A percentile compares a stretch with the other conserved stretches of the same genome.
Evolutionary conservation across 2,888 invertebrate species (phyloP).

Genomic region (Apamea anceps): DNA sequence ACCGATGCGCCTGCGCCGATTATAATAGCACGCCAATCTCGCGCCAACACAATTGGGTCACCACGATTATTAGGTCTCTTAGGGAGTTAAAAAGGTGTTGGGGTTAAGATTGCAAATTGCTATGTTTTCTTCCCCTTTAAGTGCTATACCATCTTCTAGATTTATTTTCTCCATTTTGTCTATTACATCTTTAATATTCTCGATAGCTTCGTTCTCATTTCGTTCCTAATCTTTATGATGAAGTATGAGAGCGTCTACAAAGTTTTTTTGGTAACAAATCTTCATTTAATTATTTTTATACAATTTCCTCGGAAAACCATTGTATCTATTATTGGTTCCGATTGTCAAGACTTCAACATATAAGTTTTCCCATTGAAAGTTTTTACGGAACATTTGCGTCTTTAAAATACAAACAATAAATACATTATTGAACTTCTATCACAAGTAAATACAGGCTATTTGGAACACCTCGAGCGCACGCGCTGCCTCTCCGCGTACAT

Average conservation of each 20-base stretch:
- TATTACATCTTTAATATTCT: neutral
- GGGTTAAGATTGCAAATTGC: slow-evolving; percentile 10
- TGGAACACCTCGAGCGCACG: slow-evolving; percentile 12
- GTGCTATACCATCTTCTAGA: neutral
- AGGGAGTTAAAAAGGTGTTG: slow-evolving; percentile 14
- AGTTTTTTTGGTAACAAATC: neutral
- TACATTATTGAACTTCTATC: neutral
- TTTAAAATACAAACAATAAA: slow-evolving; percentile 4
- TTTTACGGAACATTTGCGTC: neutral
- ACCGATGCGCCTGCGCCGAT: slow-evolving; percentile 61
- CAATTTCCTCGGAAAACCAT: neutral
- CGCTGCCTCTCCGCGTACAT: slow-evolving; percentile 15
- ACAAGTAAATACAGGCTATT: slow-evolving; percentile 19
- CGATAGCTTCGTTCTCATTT: neutral
- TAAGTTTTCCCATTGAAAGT: neutral
- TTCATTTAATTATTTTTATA: neutral
- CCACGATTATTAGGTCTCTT: slow-evolving; percentile 34
- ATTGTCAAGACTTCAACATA: neutral
- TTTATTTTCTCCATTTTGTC: too few relatives aligned
- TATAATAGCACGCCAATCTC: slow-evolving; percentile 59
- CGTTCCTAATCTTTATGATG: neutral
- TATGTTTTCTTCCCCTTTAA: slow-evolving; percentile 2
- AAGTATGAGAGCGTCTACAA: neutral
- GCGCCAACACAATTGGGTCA: slow-evolving; percentile 63
- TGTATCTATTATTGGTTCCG: neutral